A percentile compares a stretch with the other conserved stretches of the same genome.
These are phyloP conservation scores for Romanogobio albipinnatus DNA, from an alignment of 2,113 vertebrate species.

Conservation along the genomic window DNA sequence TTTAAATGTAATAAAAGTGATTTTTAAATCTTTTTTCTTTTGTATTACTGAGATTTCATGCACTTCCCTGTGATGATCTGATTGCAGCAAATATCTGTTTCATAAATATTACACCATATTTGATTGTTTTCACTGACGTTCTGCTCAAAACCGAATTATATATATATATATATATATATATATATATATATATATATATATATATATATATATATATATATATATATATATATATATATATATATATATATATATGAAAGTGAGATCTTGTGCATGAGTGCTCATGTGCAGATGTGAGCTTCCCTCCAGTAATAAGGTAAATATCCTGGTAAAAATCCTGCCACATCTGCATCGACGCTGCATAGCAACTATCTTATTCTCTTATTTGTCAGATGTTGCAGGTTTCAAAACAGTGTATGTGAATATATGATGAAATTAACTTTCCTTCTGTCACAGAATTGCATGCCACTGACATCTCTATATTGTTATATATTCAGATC, in stretches of 20 bases:
- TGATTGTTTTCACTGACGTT: neutral
- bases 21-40: too few relatives aligned
- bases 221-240: too few relatives aligned
- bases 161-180: too few relatives aligned
- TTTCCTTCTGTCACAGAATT: neutral
- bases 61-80: neutral
- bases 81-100: neutral
- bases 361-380: neutral
- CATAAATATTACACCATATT: neutral
- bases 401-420: neutral
- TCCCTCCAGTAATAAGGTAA: neutral
- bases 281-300: slow-evolving; percentile 7
- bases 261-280: neutral
- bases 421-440: neutral
- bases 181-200: neutral
- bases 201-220: too few relatives aligned
- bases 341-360: neutral
- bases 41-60: neutral
- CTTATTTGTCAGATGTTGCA: neutral
- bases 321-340: neutral
- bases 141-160: neutral
- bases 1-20: too few relatives aligned
- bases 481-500: neutral
- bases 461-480: neutral
- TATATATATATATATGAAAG: too few relatives aligned